Conservation (phyloP, 2,797 vertebrate species). For the Gymnoscopelus braueri region DNA sequence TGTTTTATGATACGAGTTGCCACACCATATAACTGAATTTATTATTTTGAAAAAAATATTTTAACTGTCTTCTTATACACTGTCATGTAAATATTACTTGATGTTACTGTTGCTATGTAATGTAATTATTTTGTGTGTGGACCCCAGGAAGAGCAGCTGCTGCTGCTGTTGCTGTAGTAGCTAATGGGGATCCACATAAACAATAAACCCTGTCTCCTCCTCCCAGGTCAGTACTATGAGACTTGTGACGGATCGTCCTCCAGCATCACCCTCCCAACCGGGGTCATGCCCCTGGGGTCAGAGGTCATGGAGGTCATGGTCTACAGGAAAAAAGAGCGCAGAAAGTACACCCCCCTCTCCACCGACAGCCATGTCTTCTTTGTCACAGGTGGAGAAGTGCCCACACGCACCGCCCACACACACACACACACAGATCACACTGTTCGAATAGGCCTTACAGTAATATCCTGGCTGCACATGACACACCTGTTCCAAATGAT, state of each 20-base stretch:
- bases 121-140: too few relatives aligned
- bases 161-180: too few relatives aligned
- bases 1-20: too few relatives aligned
- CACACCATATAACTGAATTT: too few relatives aligned
- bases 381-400: constrained; percentile 84
- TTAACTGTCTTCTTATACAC: too few relatives aligned
- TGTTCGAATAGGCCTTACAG: neutral
- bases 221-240: constrained; percentile 89
- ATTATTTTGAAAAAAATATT: too few relatives aligned
- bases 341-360: constrained; percentile 80
- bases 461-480: neutral
- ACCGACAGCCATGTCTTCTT: constrained; percentile 80
- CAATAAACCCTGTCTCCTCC: neutral
- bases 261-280: constrained; percentile 86
- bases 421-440: neutral
- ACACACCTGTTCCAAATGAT: too few relatives aligned
- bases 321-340: constrained; percentile 83
- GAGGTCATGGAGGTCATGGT: constrained; percentile 89
- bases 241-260: constrained; percentile 84
- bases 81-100: too few relatives aligned
- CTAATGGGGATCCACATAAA: neutral
- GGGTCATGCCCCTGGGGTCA: constrained; percentile 83
- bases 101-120: too few relatives aligned
- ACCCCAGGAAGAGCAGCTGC: too few relatives aligned
- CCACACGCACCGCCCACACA: neutral